Evolutionary conservation across 2,113 vertebrate species (phyloP).

Genomic region (Nansenia antarctica): DNA sequence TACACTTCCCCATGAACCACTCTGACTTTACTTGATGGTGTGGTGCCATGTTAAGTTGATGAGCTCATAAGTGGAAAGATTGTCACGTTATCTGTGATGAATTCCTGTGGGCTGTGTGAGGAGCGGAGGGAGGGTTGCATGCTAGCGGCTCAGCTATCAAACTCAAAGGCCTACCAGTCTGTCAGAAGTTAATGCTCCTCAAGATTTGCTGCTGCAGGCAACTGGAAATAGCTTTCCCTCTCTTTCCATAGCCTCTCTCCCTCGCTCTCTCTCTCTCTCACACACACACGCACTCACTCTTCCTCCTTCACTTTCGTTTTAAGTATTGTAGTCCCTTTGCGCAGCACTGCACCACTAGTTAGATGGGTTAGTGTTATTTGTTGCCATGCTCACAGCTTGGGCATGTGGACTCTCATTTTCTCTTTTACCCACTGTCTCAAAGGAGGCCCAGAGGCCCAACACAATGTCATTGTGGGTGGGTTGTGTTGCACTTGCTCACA

Average conservation of each 20-base stretch:
- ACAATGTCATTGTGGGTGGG: conserved; percentile 34
- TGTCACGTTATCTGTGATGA: conserved; percentile 7
- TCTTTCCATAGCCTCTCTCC: no score
- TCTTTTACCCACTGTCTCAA: conserved; percentile 39
- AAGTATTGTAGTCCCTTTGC: conserved; percentile 42
- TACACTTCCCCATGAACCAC: conserved; percentile 14
- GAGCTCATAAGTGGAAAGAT: conserved; percentile 4
- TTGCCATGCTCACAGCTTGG: conserved; percentile 64
- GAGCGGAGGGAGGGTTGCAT: background rate
- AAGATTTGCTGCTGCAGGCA: conserved; percentile 14
- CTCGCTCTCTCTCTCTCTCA: background rate
- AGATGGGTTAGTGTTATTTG: conserved; percentile 64
- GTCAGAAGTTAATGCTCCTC: background rate
- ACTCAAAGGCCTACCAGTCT: background rate
- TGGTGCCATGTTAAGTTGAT: background rate
- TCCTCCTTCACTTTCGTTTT: background rate
- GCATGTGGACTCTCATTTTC: conserved; percentile 57
- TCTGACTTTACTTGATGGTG: conserved; percentile 15
- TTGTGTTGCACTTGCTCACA: conserved; percentile 1
- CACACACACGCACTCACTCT: background rate
- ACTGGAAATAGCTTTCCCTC: no score
- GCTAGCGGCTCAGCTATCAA: background rate
- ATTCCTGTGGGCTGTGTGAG: background rate
- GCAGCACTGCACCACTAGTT: conserved; percentile 36
- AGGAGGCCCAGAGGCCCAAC: conserved; percentile 37